Base-by-base conservation (phyloP, 2,888 invertebrate genomes). In the Liposcelis brunnea region DNA sequence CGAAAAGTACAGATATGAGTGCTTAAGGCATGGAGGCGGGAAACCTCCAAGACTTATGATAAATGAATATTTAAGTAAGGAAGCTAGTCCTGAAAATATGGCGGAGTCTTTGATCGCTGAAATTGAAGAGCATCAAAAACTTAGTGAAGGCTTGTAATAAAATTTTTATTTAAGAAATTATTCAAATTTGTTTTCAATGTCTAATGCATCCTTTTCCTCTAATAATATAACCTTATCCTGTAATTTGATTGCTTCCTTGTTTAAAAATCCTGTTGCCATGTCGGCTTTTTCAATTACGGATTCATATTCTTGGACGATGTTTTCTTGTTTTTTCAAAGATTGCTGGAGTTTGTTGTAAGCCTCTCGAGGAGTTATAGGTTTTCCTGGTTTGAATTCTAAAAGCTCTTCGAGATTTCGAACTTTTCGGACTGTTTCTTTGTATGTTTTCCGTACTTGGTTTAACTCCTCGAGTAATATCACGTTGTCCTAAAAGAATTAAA, bases 11-110 rank as follows among this genome's bases (percentile, higher is more conserved):
- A 66, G 90, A 10, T 63, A 63, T 2, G 77, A 83, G 53, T 78
- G 93, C 56, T 67, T 95, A 47, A 70, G 78, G 0, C 81, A 89
- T 58, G 94, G 95, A 6, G 94, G 94, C 21, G 87, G 89, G 0
- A 75, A 77, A 49, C 85, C 86, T 2, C 82, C 91, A 0, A 74
- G 75, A 53, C 66, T 72, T 48, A 66, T 95, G 40, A 79, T 94
- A 0, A 71, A 75, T 1, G 80, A 82, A 52, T 87, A 89, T 59
- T 65, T 94, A 36, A 71, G 77, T 50, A 74, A 78, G 44, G 76
- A 80, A 49, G 75, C 87, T 2, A 82, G 80, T 1, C 80, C 90
- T 0, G 65, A 70, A 32, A 72, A 75, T 49, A 68, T 94, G n/a
- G 83, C 86, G 0, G 71, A 76, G 49, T 81, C 86, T n/a, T 67